Base-by-base conservation (phyloP, 2,113 vertebrate species). In the Tricholaema leucomelas region DNA sequence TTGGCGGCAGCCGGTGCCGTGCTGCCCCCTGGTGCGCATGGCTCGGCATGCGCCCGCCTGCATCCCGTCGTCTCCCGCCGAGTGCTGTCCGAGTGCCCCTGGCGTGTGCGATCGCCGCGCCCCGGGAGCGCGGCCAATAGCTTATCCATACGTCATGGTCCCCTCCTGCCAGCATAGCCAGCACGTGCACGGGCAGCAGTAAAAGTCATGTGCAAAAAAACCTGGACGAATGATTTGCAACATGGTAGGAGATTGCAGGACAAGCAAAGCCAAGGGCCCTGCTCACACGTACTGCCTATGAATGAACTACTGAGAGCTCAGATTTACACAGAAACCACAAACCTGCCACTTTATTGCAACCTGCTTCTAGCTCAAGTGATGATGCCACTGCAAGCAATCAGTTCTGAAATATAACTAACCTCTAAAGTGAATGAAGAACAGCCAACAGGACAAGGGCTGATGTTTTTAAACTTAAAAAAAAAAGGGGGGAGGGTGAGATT, bases 241-340 rank as follows among this genome's bases (percentile, higher is more conserved):
- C 0, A 21, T 2, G 6, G 21, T 40, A 4, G 36, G 27, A 23
- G 55, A 46, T 9, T 2, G 4, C 1, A 4, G 33, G n/a, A 35
- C 15, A 25, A 23, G 10, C 16, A 19, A 21, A 19, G 6, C n/a
- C 10, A 1, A 13, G n/a, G 31, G 0, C 21, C 6, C 14, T 7
- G 18, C 42, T 25, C 28, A 0, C 11, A 1, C 1, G 18, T 7
- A 3, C 18, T 54, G 10, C 10, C 8, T 3, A 3, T 1, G 2
- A 35, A 19, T 12, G 3, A 42, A 5, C 17, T 2, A 28, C 4
- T 3, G 4, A 7, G 16, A 23, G 36, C 13, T 7, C 30, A 9
- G 0, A 8, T 5, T 19, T 2, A 24, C 28, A 6, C 38, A 6
- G 27, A 27, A 24, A 10, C 3, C 9, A 8, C 2, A 24, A 21